A percentile compares a stretch with the other conserved stretches of the same genome.
These are phyloP conservation scores for Enteromius mattozi DNA, from an alignment of 2,797 vertebrate genomes.

Conservation along the genomic window DNA sequence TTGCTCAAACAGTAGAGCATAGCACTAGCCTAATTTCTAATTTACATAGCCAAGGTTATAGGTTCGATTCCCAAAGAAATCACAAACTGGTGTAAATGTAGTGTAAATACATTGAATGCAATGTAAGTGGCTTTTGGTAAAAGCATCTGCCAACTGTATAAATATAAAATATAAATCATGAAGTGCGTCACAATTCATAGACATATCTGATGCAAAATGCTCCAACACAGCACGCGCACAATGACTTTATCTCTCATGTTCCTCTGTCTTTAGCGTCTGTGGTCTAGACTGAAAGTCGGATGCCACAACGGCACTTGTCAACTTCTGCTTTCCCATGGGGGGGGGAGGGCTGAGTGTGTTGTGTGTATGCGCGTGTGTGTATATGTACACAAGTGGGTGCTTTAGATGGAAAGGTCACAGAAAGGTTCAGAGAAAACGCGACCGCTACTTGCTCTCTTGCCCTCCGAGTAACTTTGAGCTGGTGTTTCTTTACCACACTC, in stretches of 20 bases:
- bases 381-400: conserved; percentile 37
- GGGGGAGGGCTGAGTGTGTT: conserved; percentile 41
- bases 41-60: not conserved
- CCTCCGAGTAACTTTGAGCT: conserved; percentile 52
- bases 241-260: conserved; percentile 37
- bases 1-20: not conserved
- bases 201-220: not conserved
- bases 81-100: not conserved
- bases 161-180: not conserved
- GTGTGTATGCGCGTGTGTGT: conserved; percentile 43
- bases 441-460: conserved; percentile 45
- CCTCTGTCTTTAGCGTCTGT: conserved; percentile 50
- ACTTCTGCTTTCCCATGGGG: conserved; percentile 66
- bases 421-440: conserved; percentile 41
- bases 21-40: not conserved
- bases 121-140: not conserved
- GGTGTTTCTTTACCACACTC: conserved; percentile 36
- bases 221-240: not conserved
- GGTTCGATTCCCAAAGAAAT: not conserved
- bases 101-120: not conserved
- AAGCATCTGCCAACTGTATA: not conserved
- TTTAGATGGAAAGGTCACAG: conserved; percentile 47
- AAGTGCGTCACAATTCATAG: conserved; percentile 36
- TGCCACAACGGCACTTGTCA: conserved; percentile 54
- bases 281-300: conserved; percentile 63